phyloP scores from a whole-genome alignment of 1,140 invertebrate species.

The Drosophila nannoptera region DNA sequence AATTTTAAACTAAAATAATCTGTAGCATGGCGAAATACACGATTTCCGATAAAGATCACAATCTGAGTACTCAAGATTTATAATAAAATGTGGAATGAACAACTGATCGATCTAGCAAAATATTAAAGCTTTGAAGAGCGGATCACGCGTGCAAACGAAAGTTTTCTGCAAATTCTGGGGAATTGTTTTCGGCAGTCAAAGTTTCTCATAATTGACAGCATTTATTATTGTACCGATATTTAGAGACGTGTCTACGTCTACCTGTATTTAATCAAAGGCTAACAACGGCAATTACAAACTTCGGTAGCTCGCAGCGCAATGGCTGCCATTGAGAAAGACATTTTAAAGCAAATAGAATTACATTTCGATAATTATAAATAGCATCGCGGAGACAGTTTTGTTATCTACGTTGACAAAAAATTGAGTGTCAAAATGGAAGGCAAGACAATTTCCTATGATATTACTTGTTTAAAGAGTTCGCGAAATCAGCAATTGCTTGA shows the following conservation, averaged over 20 bases:
- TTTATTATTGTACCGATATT: conserved; percentile 9
- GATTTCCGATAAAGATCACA: conserved; percentile 37
- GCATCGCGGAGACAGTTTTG: conserved; percentile 32
- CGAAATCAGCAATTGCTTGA: not conserved
- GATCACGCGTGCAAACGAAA: no score
- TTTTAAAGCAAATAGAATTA: conserved; percentile 60
- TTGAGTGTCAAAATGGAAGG: not conserved
- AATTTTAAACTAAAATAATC: conserved; percentile 3
- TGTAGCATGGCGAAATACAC: conserved; percentile 5
- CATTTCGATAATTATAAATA: conserved; percentile 63
- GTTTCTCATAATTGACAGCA: conserved; percentile 6
- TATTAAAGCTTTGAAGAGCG: no score
- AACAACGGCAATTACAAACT: conserved; percentile 64
- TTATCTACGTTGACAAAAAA: conserved; percentile 42
- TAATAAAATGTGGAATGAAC: conserved; percentile 1
- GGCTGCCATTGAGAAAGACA: conserved; percentile 24
- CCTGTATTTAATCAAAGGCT: conserved; percentile 38
- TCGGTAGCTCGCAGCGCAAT: conserved; percentile 15
- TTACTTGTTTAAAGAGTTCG: conserved; percentile 52
- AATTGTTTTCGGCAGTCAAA: no score
- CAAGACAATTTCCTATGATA: conserved; percentile 45
- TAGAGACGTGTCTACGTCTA: not conserved
- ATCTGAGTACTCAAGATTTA: conserved; percentile 36
- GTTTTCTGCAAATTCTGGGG: no score
- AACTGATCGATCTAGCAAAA: no score